Evolutionary conservation across 2,113 vertebrate genomes (phyloP).

Genomic region (Athene cunicularia): DNA sequence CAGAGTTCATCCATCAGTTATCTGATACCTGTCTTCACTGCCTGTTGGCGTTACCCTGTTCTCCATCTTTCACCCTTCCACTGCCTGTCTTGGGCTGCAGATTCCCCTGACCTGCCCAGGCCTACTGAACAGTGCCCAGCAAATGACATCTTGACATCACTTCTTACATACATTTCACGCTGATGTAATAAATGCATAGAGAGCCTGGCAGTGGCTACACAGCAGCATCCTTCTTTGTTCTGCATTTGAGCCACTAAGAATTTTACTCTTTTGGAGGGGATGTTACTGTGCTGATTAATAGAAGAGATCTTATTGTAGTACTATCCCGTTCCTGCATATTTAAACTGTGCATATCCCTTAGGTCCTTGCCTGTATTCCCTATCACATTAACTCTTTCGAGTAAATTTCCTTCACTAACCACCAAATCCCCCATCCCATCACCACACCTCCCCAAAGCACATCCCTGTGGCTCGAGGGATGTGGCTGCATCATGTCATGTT

Average conservation of each 20-base stretch:
- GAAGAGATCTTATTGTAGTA: background rate
- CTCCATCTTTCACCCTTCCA: background rate
- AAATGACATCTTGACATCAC: background rate
- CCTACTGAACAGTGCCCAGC: background rate
- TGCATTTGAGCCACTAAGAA: background rate
- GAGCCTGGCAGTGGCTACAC: background rate
- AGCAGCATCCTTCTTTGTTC: background rate
- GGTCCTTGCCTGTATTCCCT: background rate
- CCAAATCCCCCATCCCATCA: too few species aligned
- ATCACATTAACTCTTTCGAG: background rate
- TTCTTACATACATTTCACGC: background rate
- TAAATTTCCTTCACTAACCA: background rate
- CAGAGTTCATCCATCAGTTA: background rate
- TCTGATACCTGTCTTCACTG: background rate
- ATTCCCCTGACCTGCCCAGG: background rate
- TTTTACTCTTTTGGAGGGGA: background rate
- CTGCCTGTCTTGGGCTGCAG: background rate
- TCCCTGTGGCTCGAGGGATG: rapidly evolving
- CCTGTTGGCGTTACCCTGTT: background rate
- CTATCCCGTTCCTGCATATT: background rate
- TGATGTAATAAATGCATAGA: background rate
- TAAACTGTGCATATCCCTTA: background rate
- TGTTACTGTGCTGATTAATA: background rate
- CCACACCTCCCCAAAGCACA: background rate
- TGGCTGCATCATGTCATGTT: rapidly evolving